These are phyloP conservation scores for Bombus turneri DNA, from an alignment of 1,140 invertebrate genomes.

Conservation along the genomic window DNA sequence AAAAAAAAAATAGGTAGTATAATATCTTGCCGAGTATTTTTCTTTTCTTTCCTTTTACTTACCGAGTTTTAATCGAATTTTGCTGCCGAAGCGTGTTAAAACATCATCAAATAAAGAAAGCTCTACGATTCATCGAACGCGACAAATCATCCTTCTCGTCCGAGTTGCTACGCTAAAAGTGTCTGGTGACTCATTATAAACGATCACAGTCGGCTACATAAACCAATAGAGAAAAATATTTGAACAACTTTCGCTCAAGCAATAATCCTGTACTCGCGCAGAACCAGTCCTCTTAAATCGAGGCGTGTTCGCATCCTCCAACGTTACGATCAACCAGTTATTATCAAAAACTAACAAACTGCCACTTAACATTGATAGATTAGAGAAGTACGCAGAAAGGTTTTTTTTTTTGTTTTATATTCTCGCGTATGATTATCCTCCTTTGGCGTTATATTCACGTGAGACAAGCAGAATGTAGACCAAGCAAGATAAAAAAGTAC, in stretches of 20 bases:
- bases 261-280: slow-evolving; percentile 1
- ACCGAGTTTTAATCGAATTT: too few relatives aligned
- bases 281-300: slow-evolving; percentile 33
- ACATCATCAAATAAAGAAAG: not conserved
- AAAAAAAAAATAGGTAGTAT: too few relatives aligned
- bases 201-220: not conserved
- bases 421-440: slow-evolving; percentile 13
- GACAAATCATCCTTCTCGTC: slow-evolving; percentile 14
- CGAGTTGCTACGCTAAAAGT: not conserved
- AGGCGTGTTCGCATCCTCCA: slow-evolving; percentile 6
- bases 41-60: too few relatives aligned
- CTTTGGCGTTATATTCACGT: not conserved
- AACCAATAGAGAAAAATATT: slow-evolving; percentile 40
- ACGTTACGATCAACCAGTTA: slow-evolving; percentile 11
- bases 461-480: not conserved
- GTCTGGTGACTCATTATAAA: slow-evolving; percentile 18
- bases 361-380: not conserved
- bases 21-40: too few relatives aligned
- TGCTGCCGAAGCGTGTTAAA: too few relatives aligned
- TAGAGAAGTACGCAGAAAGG: not conserved
- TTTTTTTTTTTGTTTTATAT: not conserved
- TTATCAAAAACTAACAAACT: not conserved
- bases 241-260: slow-evolving; percentile 44
- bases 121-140: not conserved
- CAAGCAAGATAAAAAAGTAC: not conserved